Evolutionary conservation across 2,113 vertebrate genomes (phyloP).

Genomic region (Eubucco bourcierii): DNA sequence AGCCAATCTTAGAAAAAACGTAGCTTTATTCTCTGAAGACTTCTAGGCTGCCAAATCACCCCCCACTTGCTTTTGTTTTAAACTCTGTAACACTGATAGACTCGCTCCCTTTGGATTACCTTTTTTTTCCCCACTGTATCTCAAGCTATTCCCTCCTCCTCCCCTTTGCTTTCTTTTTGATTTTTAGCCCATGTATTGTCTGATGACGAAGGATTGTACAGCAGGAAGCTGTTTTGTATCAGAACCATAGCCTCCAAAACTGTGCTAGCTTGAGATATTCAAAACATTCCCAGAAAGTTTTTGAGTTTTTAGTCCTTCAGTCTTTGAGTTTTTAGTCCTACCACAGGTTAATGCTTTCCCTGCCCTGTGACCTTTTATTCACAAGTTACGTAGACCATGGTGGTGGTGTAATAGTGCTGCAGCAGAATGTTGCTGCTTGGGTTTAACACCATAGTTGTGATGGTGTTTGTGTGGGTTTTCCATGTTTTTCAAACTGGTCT

Average conservation of each 20-base stretch:
- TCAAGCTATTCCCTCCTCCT: neutral
- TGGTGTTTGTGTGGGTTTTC: neutral
- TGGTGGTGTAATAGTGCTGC: neutral
- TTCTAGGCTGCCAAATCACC: neutral
- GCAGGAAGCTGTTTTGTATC: neutral
- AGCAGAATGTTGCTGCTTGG: neutral
- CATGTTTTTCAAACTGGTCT: accelerated
- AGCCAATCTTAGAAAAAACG: neutral
- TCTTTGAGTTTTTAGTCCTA: neutral
- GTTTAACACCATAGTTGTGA: neutral
- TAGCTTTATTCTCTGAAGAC: neutral
- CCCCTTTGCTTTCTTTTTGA: neutral
- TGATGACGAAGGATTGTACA: neutral
- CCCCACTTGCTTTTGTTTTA: neutral
- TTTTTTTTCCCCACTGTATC: neutral
- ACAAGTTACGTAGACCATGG: neutral
- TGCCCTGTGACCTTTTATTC: neutral
- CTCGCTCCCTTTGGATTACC: neutral
- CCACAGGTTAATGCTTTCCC: neutral
- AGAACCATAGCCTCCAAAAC: neutral
- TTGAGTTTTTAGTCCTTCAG: neutral
- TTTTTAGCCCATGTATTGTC: neutral
- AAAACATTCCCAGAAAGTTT: neutral
- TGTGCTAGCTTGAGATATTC: neutral
- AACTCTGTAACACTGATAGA: neutral